Evolutionary conservation across 2,888 invertebrate species (phyloP).

Genomic region (Amblyjoppa fuscipennis): DNA sequence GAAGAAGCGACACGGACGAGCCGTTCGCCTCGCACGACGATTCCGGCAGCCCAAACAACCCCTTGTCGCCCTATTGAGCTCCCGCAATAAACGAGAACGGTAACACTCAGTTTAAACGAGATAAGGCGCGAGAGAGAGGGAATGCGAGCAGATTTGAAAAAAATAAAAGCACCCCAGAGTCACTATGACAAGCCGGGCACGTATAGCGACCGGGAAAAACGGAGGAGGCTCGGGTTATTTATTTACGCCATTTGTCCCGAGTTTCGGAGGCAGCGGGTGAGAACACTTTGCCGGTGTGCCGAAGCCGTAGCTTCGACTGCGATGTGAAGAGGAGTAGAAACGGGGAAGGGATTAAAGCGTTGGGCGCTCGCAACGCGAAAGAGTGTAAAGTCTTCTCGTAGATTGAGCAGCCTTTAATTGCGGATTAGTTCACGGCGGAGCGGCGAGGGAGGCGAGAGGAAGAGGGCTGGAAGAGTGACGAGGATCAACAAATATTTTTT

Average conservation of each 20-base stretch:
- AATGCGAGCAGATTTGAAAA: slow-evolving; percentile 10
- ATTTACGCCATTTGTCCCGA: slow-evolving; percentile 51
- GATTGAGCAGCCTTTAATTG: slow-evolving; percentile 56
- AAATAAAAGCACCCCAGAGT: slow-evolving; percentile 11
- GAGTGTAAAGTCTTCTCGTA: slow-evolving; percentile 42
- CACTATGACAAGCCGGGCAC: slow-evolving; percentile 20
- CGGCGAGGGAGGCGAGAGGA: neutral
- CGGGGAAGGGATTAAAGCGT: slow-evolving; percentile 53
- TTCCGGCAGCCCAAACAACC: too few relatives aligned
- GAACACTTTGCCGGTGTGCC: slow-evolving; percentile 31
- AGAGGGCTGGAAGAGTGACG: slow-evolving; percentile 16
- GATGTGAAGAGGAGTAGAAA: neutral
- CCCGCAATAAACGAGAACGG: neutral
- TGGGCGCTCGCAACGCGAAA: slow-evolving; percentile 14
- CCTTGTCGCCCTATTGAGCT: too few relatives aligned
- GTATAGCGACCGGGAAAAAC: neutral
- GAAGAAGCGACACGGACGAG: too few relatives aligned
- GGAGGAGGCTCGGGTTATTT: slow-evolving; percentile 46
- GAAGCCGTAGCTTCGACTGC: slow-evolving; percentile 22
- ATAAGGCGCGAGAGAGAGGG: neutral
- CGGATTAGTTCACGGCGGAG: slow-evolving; percentile 48
- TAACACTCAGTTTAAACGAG: neutral
- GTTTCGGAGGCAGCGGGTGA: slow-evolving; percentile 35
- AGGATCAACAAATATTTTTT: slow-evolving; percentile 44
- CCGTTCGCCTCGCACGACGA: too few relatives aligned